Evolutionary conservation across 2,113 vertebrate species (phyloP), one percentile per base, ranked within the genome.

Genomic region (Lipophrys pholis): DNA sequence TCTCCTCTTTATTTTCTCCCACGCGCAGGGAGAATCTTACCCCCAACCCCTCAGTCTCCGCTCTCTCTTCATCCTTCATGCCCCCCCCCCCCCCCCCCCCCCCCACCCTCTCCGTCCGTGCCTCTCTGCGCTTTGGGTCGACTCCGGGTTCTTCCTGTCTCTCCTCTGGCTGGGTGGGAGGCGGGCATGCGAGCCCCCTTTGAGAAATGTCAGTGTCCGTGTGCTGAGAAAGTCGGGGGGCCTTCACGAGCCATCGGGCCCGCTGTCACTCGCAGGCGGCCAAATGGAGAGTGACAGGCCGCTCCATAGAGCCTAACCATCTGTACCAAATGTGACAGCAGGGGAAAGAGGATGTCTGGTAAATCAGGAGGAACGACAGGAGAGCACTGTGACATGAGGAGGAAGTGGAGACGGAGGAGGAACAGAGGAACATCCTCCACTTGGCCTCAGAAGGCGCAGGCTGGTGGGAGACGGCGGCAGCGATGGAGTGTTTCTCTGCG

Each of bases 301-400:
- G 75, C 94, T 95, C 93, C 83, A 81, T 91, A 89, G 92, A 94
- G 94, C 90, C 90, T 94, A 95, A 95, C 95, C 95, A 95, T 95
- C 95, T 95, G 95, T 94, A 94, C 92, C 92, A 94, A 95, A 95
- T 94, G 92, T 95, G 95, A 95, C 95, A 95, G 95, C 92, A 93
- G 94, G 93, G 93, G 75, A 85, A 91, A 83, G 81, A 86, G 87
- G 87, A 90, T 82, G 91, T 87, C 87, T 90, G 89, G 87, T 83
- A 89, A 91, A 90, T 92, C 89, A 89, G 83, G 83, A 84, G 83
- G 73, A 86, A 91, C 68, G 87, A 86, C 87, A 48, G 54, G 69
- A 73, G 54, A 42, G 48, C 76, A 73, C 64, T 56, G 12, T 85
- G 86, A 89, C 82, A 87, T 8, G 53, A 70, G 63, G 90, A 89